These are phyloP conservation scores for Catharus minimus DNA, from an alignment of 2,113 vertebrate genomes.

Conservation along the genomic window DNA sequence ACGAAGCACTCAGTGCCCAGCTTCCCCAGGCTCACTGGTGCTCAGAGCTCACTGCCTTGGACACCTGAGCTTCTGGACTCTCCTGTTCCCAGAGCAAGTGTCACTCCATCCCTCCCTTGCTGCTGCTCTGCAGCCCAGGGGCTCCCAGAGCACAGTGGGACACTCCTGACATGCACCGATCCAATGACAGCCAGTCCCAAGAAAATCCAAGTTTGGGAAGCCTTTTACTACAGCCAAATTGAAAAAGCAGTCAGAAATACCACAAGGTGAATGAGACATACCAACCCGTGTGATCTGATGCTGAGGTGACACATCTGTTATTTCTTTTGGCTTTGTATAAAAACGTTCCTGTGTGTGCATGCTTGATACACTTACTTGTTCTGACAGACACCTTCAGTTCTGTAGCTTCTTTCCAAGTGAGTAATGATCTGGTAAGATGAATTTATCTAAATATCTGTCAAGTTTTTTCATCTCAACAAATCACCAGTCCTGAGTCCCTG, in stretches of 20 bases:
- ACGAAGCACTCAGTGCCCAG: background rate
- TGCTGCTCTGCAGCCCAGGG: background rate
- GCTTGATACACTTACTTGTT: background rate
- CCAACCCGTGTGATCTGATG: background rate
- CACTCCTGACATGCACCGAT: background rate
- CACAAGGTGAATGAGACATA: background rate
- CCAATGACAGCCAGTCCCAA: background rate
- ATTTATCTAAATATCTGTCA: background rate
- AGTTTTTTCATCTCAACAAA: slow-evolving; percentile 53
- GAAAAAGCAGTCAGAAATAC: background rate
- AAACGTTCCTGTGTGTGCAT: background rate
- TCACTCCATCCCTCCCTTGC: background rate
- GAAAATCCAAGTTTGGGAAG: background rate
- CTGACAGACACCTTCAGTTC: background rate
- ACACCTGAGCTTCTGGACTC: background rate
- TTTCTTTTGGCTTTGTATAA: background rate
- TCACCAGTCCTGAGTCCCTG: slow-evolving; percentile 16
- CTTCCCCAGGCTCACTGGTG: background rate
- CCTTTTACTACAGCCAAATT: background rate
- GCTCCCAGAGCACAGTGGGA: background rate
- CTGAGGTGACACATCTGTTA: background rate
- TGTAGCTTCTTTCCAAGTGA: background rate
- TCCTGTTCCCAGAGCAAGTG: background rate
- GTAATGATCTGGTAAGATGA: background rate
- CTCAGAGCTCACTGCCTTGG: background rate